Percentiles rank a stretch among this genome's conserved stretches.
Evolutionary conservation across 2,888 invertebrate genomes (phyloP).

Genomic region (Tetragnatha montana): DNA sequence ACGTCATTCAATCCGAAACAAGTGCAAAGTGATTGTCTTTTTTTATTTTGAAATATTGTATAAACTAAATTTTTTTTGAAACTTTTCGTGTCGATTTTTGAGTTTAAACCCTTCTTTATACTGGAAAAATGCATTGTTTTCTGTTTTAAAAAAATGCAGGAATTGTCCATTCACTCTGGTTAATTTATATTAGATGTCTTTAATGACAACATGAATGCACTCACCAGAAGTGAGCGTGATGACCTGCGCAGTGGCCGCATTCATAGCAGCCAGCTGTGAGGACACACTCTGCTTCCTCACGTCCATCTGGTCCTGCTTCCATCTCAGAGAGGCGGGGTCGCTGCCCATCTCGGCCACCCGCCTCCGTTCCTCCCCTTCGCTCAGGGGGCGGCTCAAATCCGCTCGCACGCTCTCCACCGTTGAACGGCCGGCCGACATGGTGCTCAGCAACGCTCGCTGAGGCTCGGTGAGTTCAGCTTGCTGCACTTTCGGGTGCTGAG

Average conservation of each 20-base stretch:
- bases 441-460: constrained; percentile 92
- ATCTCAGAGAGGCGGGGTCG: constrained; percentile 89
- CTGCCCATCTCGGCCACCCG: constrained; percentile 85
- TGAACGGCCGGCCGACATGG: constrained; percentile 91
- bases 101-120: too few species aligned
- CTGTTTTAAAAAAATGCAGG: too few species aligned
- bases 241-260: constrained; percentile 98
- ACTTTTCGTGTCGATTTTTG: too few species aligned
- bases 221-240: constrained; percentile 88
- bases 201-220: too few species aligned
- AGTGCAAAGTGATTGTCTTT: too few species aligned
- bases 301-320: constrained; percentile 95
- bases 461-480: constrained; percentile 88
- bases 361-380: constrained; percentile 81
- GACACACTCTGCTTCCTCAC: constrained; percentile 97
- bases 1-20: too few species aligned
- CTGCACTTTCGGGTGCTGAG: constrained; percentile 90
- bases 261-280: constrained; percentile 98
- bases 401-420: constrained; percentile 85
- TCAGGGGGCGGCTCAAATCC: constrained; percentile 78
- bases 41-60: too few species aligned
- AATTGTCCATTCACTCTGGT: too few species aligned
- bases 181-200: too few species aligned
- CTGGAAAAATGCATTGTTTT: too few species aligned
- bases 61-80: too few species aligned